Base-by-base conservation (phyloP, 2,888 invertebrate species). In the Prionchulus punctatus region DNA sequence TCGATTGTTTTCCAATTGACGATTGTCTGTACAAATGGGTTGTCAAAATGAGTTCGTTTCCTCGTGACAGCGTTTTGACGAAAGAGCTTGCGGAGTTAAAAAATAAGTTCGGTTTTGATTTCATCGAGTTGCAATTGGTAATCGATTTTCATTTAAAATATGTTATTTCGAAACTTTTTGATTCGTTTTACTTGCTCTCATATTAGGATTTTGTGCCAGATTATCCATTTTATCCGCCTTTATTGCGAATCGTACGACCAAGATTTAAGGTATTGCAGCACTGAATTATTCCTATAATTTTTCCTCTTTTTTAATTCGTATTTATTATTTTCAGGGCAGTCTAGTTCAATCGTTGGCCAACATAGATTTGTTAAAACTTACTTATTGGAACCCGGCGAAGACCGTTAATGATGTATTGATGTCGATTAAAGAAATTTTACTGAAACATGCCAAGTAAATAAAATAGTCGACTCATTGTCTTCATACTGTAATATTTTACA, bases 201-300 rank as follows among this genome's bases (percentile, higher is more conserved):
- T n/a, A n/a, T n/a, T n/a, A 68, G 68, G 69, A 68, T 48, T 72
- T 72, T 62, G 66, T 69, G 25, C 70, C 71, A 61, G 71, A 71
- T 61, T 61, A 71, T 59, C 72, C 72, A n/a, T 72, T 71, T 60
- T 72, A 71, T 60, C 72, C 72, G 45, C 72, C 72, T 1, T 58
- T 69, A 2, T 66, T 72, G 7, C 68, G 68, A 59, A 67, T 72
- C 1, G 62, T 72, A 27, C 62, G 71, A 25, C 72, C 72, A 21
- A 64, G 71, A 45, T 62, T 71, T 31, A 64, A 69, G 64, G 70
- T 69, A 50, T 57, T 61, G 12, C n/a, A 12, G 43, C 43, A 51
- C 18, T n/a, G 45, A 7, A 47, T 42, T 42, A 18, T 42, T 42
- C 15, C 42, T 42, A 15, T 7, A 54, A 12, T 26, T n/a, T 55